Percentiles rank a stretch among this genome's conserved stretches.
phyloP scores from a whole-genome alignment of 2,113 vertebrate genomes.

The Actinemys pallida region DNA sequence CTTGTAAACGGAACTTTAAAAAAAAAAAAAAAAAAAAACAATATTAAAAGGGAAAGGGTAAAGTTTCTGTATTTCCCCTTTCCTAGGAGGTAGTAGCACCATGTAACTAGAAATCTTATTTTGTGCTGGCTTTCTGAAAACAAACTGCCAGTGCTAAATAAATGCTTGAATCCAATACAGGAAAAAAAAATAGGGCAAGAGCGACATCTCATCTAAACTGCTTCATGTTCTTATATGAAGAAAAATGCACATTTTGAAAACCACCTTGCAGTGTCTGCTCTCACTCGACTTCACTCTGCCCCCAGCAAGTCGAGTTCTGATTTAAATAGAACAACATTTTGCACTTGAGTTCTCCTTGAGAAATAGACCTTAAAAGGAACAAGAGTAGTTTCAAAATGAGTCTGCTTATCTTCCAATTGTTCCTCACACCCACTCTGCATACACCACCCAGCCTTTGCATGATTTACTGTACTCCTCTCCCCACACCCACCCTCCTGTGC shows the following conservation, averaged over 20 bases:
- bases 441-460: neutral
- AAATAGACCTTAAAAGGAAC: neutral
- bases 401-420: neutral
- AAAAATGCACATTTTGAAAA: neutral
- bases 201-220: neutral
- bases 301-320: neutral
- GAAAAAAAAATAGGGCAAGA: neutral
- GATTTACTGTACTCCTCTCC: neutral
- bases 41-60: neutral
- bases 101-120: accelerated
- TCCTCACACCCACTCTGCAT: neutral
- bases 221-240: neutral
- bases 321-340: neutral
- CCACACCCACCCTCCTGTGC: neutral
- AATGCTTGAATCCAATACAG: accelerated
- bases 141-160: accelerated
- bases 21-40: too few species aligned
- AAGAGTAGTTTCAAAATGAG: neutral
- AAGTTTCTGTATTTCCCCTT: neutral
- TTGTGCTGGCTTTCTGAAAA: neutral
- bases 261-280: neutral
- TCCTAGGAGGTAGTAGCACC: neutral
- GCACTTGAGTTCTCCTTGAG: neutral
- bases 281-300: neutral
- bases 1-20: too few species aligned